Percentiles rank a stretch among this genome's conserved stretches.
Evolutionary conservation across 2,113 vertebrate genomes (phyloP).

Genomic region (Brachypodius melanocephalos): DNA sequence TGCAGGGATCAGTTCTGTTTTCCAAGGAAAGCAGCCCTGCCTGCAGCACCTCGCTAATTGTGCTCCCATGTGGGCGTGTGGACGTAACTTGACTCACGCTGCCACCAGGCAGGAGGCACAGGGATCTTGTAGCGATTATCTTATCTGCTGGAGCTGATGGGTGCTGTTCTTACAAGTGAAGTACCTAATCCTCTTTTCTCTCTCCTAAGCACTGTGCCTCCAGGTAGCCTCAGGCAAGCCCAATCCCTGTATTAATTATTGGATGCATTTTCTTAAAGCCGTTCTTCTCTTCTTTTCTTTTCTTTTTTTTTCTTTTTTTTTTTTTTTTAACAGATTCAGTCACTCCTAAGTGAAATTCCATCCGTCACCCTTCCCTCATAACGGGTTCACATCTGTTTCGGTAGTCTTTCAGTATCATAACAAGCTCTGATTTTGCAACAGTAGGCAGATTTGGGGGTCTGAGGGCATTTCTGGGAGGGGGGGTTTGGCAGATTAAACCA

Average conservation of each 20-base stretch:
- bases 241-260: conserved; percentile 23
- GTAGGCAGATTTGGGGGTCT: background rate
- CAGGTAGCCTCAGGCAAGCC: background rate
- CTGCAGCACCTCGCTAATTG: background rate
- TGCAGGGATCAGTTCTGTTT: background rate
- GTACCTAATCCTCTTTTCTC: conserved; percentile 37
- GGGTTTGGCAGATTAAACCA: background rate
- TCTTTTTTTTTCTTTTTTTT: background rate
- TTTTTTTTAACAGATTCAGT: background rate
- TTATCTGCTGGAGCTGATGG: conserved; percentile 14
- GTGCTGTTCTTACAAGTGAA: conserved; percentile 25
- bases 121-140: background rate
- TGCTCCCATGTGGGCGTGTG: background rate
- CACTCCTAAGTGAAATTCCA: background rate
- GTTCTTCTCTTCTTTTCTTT: background rate
- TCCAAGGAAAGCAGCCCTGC: background rate
- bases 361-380: background rate
- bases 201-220: background rate
- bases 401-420: background rate
- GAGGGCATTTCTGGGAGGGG: background rate
- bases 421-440: conserved; percentile 23
- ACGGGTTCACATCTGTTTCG: background rate
- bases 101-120: background rate
- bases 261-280: background rate
- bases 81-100: background rate